phyloP scores from a whole-genome alignment of 2,888 invertebrate species.

The Thera britannica region DNA sequence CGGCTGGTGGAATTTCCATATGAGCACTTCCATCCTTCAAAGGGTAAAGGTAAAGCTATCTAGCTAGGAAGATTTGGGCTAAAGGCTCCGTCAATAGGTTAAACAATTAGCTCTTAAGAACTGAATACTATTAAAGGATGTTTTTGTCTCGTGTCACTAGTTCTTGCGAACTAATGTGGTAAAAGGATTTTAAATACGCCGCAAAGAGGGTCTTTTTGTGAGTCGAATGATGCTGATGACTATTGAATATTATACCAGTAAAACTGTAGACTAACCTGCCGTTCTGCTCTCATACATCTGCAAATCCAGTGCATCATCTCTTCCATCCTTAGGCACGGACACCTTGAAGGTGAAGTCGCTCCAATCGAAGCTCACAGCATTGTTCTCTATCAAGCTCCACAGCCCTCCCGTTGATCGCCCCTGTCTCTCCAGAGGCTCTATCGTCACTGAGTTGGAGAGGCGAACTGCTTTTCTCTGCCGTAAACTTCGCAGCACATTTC shows the following conservation, averaged over 20 bases:
- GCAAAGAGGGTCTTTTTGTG: too few species aligned
- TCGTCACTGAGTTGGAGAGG: slow-evolving; percentile 81
- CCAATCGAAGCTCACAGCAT: slow-evolving; percentile 83
- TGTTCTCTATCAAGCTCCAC: slow-evolving; percentile 76
- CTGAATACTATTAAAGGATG: too few species aligned
- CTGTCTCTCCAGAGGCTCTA: slow-evolving; percentile 79
- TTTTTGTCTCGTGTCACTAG: too few species aligned
- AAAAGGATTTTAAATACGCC: too few species aligned
- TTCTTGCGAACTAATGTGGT: too few species aligned
- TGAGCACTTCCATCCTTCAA: too few species aligned
- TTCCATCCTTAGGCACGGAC: slow-evolving; percentile 73
- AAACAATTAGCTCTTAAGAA: too few species aligned
- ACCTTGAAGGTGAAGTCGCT: slow-evolving; percentile 81
- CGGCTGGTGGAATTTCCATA: too few species aligned
- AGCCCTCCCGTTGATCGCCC: slow-evolving; percentile 70
- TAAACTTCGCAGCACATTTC: slow-evolving; percentile 79
- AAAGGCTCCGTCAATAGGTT: too few species aligned
- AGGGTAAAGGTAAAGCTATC: neutral
- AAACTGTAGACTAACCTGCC: slow-evolving; percentile 62
- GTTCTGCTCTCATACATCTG: slow-evolving; percentile 76
- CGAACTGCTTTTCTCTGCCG: slow-evolving; percentile 81
- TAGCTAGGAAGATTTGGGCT: too few species aligned
- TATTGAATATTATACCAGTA: too few species aligned
- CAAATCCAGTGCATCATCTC: slow-evolving; percentile 74
- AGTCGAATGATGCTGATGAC: too few species aligned